Evolutionary conservation across 2,113 vertebrate species (phyloP), one percentile per base, ranked within the genome.

Genomic region (Aythya baeri): DNA sequence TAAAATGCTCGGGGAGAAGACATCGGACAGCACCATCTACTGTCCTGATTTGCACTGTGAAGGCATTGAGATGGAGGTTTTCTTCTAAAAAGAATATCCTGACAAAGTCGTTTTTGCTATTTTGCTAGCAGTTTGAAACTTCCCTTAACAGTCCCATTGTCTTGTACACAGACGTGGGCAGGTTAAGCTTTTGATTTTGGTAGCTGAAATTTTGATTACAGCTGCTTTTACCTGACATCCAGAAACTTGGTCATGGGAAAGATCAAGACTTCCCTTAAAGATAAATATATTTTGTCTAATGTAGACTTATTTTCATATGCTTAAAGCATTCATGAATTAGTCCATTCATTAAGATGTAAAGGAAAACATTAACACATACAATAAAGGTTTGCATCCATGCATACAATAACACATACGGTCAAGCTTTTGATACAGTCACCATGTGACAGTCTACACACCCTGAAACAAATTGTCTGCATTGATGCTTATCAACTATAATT

Each of bases 11-110:
- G n/a, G 31, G 27, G 20, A 26, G n/a, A 88, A 16, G 81, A 49
- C 75, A 43, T 63, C 85, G 74, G 95, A 92, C 89, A 94, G 94
- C 95, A 96, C 96, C 97, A 98, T 97, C 98, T 97, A 94, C 96
- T 89, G 97, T 63, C 72, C 63, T 5, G 0, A 0, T 3, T 38
- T 14, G 59, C 34, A 5, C n/a, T 73, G 36, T 0, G 7, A 41
- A 41, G 27, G 6, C 18, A 0, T 8, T 31, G 27, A 83, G 44
- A 20, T 27, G 15, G 70, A 27, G 10, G 8, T 38, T 52, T 54
- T 83, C 6, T 11, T 65, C 11, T 31, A 13, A 29, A 85, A 78
- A 13, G 14, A 15, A 29, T 49, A 5, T 29, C 41, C 2, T 61
- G 59, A 62, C 17, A 14, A n/a, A 49, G 52, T 34, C 15, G 1